These are phyloP conservation scores for Eretmocerus hayati DNA, from an alignment of 2,888 invertebrate genomes.

Conservation along the genomic window DNA sequence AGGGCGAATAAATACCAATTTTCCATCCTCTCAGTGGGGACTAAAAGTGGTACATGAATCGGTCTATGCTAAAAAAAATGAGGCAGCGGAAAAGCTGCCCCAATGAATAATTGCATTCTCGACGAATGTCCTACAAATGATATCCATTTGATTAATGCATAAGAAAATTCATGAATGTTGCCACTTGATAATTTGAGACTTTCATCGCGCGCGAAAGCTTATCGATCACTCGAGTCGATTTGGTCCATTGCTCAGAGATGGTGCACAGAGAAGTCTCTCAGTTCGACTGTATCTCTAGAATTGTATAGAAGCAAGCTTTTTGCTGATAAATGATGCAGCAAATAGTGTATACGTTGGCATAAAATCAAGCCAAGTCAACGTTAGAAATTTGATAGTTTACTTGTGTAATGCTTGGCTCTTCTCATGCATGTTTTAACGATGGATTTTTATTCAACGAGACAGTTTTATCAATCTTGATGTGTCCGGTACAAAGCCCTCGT, in stretches of 20 bases:
- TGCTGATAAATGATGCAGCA: constrained; percentile 2
- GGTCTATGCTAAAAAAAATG: too few relatives aligned
- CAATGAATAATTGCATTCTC: too few relatives aligned
- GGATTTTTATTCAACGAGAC: too few relatives aligned
- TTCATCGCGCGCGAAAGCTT: constrained; percentile 1
- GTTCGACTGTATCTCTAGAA: neutral
- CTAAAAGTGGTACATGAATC: too few relatives aligned
- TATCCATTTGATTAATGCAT: too few relatives aligned
- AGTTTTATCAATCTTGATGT: too few relatives aligned
- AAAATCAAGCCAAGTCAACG: constrained; percentile 3
- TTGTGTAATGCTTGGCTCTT: constrained; percentile 22
- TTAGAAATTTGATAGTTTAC: constrained; percentile 17
- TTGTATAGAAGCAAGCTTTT: neutral
- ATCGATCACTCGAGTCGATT: neutral
- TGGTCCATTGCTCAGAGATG: neutral
- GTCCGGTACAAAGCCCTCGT: too few relatives aligned
- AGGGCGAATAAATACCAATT: too few relatives aligned
- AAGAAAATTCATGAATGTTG: constrained; percentile 1
- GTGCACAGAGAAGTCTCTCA: neutral
- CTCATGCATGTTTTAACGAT: too few relatives aligned
- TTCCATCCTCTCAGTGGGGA: too few relatives aligned
- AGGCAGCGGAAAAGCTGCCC: too few relatives aligned
- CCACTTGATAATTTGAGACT: constrained; percentile 1
- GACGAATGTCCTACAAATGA: too few relatives aligned
- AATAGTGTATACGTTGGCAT: constrained; percentile 12